These are phyloP conservation scores for Pseudopodoces humilis DNA, from an alignment of 2,113 vertebrate species.

Conservation along the genomic window DNA sequence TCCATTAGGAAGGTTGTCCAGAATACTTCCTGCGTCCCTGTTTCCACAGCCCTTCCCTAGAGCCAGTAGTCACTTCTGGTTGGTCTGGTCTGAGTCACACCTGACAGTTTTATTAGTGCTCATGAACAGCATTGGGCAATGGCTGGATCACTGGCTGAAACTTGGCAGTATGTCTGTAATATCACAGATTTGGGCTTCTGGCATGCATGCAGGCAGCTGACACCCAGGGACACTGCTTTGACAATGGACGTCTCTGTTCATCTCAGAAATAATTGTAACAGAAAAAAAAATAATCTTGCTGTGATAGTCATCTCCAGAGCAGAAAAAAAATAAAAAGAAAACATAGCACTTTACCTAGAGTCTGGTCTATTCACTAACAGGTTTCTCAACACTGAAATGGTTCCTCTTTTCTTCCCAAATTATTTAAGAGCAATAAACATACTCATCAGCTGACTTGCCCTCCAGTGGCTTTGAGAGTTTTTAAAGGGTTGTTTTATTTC, in stretches of 20 bases:
- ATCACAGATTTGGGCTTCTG: conserved; percentile 8
- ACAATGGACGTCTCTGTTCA: conserved; percentile 47
- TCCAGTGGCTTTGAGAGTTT: background rate
- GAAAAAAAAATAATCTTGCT: background rate
- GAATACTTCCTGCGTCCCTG: background rate
- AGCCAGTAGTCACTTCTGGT: conserved; percentile 6
- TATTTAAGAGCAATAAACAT: conserved; percentile 55
- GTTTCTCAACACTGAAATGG: conserved; percentile 3
- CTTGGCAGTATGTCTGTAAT: conserved; percentile 23
- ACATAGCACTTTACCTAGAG: background rate
- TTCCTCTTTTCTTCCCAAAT: conserved; percentile 17
- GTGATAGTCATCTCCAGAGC: background rate
- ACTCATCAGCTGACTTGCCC: conserved; percentile 30
- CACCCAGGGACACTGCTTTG: background rate
- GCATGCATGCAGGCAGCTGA: conserved; percentile 9
- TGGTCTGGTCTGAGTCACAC: conserved; percentile 31
- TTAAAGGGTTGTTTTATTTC: conserved; percentile 39
- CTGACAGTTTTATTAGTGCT: conserved; percentile 43
- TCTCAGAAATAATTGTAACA: conserved; percentile 23
- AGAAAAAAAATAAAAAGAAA: background rate
- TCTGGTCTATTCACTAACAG: background rate
- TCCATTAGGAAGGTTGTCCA: conserved; percentile 5
- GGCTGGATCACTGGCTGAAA: conserved; percentile 22
- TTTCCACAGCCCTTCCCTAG: background rate
- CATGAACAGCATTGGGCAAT: background rate